These are phyloP conservation scores for Acanthosepion esculentum DNA, from an alignment of 2,888 invertebrate genomes.

Conservation along the genomic window DNA sequence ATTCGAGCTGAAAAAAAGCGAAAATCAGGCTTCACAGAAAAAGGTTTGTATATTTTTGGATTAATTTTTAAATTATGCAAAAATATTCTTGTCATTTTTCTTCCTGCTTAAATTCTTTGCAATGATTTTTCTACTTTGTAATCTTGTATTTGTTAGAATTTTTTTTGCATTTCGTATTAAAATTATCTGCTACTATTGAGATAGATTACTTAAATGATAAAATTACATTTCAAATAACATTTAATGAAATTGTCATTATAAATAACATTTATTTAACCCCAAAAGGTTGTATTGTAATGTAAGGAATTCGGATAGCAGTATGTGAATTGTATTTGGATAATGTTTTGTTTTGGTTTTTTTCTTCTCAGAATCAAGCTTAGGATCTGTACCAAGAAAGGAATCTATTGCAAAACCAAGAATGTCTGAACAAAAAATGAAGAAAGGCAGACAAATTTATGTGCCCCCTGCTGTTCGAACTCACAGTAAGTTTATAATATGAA, in stretches of 20 bases:
- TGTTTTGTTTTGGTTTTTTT: not conserved
- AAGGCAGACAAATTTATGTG: slow-evolving; percentile 56
- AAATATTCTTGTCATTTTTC: too few relatives aligned
- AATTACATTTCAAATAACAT: too few relatives aligned
- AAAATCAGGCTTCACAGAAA: not conserved
- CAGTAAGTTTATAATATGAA: slow-evolving; percentile 49
- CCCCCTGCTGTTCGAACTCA: slow-evolving; percentile 56
- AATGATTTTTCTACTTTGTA: too few relatives aligned
- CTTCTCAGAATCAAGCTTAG: not conserved
- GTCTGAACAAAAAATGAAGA: slow-evolving; percentile 43
- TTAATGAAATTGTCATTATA: too few relatives aligned
- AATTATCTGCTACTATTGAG: too few relatives aligned
- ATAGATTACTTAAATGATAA: too few relatives aligned
- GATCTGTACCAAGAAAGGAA: not conserved
- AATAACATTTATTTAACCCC: too few relatives aligned
- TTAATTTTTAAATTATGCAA: not conserved
- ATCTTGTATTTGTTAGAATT: too few relatives aligned
- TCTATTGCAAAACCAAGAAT: not conserved
- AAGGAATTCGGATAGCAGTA: not conserved
- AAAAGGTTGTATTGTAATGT: too few relatives aligned
- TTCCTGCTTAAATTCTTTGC: too few relatives aligned
- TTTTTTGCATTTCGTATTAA: too few relatives aligned
- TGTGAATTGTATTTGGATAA: not conserved
- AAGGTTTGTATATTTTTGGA: not conserved
- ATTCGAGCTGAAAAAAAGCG: slow-evolving; percentile 4